phyloP scores from a whole-genome alignment of 2,797 vertebrate species.

The Coluber constrictor region DNA sequence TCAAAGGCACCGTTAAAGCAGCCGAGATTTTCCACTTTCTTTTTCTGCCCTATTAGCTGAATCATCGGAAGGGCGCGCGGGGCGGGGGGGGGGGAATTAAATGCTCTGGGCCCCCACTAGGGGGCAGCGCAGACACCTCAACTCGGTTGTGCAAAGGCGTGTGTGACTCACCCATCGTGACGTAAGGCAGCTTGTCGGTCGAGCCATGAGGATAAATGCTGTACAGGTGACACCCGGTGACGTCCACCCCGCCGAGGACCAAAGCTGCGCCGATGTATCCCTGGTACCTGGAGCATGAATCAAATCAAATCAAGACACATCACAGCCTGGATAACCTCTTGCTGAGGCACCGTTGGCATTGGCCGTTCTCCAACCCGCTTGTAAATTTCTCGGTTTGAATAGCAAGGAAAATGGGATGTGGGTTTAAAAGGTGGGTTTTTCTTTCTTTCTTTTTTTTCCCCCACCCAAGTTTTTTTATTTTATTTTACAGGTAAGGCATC shows the following conservation, averaged over 20 bases:
- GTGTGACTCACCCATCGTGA: constrained; percentile 91
- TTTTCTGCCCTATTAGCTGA: neutral
- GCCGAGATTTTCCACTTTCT: neutral
- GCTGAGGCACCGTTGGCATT: too few species aligned
- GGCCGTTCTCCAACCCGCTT: neutral
- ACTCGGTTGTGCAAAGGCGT: neutral
- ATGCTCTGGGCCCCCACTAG: neutral
- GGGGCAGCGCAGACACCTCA: neutral
- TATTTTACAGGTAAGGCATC: too few species aligned
- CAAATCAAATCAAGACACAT: neutral
- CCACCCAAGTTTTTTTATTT: too few species aligned
- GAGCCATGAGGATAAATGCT: constrained; percentile 97
- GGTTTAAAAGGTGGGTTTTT: too few species aligned
- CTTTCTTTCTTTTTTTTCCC: too few species aligned
- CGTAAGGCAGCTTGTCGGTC: constrained; percentile 94
- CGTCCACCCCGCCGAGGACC: constrained; percentile 91
- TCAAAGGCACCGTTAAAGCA: neutral
- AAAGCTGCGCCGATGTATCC: constrained; percentile 94
- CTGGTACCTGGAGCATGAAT: constrained; percentile 81
- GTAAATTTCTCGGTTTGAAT: neutral
- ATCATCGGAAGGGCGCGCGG: fast-evolving
- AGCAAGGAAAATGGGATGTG: too few species aligned
- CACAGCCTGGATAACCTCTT: neutral
- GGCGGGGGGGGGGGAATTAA: neutral
- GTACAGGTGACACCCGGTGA: constrained; percentile 91